Conservation (phyloP, 2,888 invertebrate genomes). For the Patella caerulea region DNA sequence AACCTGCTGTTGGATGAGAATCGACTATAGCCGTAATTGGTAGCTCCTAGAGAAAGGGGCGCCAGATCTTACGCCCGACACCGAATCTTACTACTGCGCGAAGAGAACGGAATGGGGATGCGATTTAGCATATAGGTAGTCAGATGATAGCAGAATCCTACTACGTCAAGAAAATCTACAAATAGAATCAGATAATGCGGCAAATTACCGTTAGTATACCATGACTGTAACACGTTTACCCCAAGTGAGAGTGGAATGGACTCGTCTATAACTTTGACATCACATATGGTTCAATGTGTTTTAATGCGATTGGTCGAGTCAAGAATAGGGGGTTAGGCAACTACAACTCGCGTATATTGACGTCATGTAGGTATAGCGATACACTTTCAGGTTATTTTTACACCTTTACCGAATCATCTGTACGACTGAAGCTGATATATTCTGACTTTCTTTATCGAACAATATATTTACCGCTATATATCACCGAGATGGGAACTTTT, state of each 20-base stretch:
- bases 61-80: conserved; percentile 1
- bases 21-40: conserved; percentile 36
- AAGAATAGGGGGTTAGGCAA: not conserved
- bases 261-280: conserved; percentile 6
- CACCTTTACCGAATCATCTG: conserved; percentile 3
- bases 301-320: not conserved
- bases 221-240: not conserved
- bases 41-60: conserved; percentile 22
- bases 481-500: no score
- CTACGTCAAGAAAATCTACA: not conserved
- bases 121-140: not conserved
- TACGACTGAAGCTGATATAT: no score
- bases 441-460: no score
- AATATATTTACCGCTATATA: no score
- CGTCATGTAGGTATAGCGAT: conserved; percentile 41
- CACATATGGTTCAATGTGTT: conserved; percentile 1
- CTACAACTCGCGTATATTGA: conserved; percentile 23
- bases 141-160: not conserved
- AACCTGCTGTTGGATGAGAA: conserved; percentile 33
- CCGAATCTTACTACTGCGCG: conserved; percentile 2
- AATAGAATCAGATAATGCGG: not conserved
- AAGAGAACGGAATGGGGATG: not conserved
- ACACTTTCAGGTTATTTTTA: conserved; percentile 38
- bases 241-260: not conserved
- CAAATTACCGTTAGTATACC: not conserved